phyloP scores from a whole-genome alignment of 1,140 invertebrate species.

The Aradophagus sp. region DNA sequence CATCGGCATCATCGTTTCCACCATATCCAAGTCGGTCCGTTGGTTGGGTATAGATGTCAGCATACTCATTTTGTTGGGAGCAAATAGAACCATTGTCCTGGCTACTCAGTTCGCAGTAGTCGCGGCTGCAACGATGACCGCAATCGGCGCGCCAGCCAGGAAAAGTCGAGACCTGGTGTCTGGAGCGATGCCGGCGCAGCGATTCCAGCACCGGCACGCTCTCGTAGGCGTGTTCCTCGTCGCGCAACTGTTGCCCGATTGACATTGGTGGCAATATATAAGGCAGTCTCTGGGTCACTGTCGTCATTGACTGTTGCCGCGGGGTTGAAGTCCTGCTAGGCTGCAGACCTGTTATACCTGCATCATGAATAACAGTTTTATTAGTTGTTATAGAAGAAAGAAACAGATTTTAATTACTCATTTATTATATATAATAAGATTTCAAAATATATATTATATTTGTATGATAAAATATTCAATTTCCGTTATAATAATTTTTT shows the following conservation, averaged over 20 bases:
- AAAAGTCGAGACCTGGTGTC: too few species aligned
- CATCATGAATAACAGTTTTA: too few species aligned
- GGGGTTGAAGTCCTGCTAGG: conserved; percentile 57
- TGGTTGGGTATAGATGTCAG: conserved; percentile 64
- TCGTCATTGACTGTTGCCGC: conserved; percentile 68
- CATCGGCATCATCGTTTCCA: too few species aligned
- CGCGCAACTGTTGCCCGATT: conserved; percentile 60
- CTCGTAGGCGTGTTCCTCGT: conserved; percentile 75
- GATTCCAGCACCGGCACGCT: conserved; percentile 77
- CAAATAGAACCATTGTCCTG: conserved; percentile 56
- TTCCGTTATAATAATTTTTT: too few species aligned
- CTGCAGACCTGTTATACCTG: conserved; percentile 68
- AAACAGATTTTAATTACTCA: too few species aligned
- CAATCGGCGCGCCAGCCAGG: conserved; percentile 44
- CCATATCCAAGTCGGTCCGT: conserved; percentile 60
- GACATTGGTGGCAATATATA: conserved; percentile 74
- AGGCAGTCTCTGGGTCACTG: conserved; percentile 73
- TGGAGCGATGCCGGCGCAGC: conserved; percentile 66
- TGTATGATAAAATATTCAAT: too few species aligned
- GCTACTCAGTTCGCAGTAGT: conserved; percentile 63
- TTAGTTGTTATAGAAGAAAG: too few species aligned
- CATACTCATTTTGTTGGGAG: conserved; percentile 55
- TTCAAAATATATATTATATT: too few species aligned
- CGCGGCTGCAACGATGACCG: conserved; percentile 60
- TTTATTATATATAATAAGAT: too few species aligned